A percentile compares a stretch with the other conserved stretches of the same genome.
phyloP scores from a whole-genome alignment of 1,140 invertebrate genomes.

The Trichogramma pretiosum region DNA sequence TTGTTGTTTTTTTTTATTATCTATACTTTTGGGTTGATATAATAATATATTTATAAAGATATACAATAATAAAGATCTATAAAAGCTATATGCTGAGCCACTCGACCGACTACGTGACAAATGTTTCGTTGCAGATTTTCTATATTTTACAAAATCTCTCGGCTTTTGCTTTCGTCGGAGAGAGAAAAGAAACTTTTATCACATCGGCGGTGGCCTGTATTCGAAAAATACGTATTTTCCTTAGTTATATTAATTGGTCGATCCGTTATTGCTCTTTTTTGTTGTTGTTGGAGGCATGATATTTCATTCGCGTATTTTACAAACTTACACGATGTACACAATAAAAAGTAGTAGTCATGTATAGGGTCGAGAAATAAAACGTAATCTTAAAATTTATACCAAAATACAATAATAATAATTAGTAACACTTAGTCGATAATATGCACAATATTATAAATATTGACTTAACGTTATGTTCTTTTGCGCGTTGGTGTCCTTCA shows the following conservation, averaged over 20 bases:
- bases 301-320: slow-evolving; percentile 31
- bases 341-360: slow-evolving; percentile 10
- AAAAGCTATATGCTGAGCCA: slow-evolving; percentile 41
- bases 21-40: no score
- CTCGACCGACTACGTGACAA: slow-evolving; percentile 23
- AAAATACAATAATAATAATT: slow-evolving; percentile 31
- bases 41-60: slow-evolving; percentile 36
- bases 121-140: slow-evolving; percentile 10
- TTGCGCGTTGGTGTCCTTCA: slow-evolving; percentile 21
- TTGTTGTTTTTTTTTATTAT: no score
- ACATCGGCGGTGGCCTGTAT: no score
- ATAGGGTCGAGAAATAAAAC: slow-evolving; percentile 5
- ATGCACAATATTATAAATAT: slow-evolving; percentile 31
- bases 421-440: slow-evolving; percentile 34
- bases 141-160: neutral
- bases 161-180: neutral
- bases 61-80: slow-evolving; percentile 43
- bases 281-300: no score
- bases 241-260: no score
- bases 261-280: no score
- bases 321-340: slow-evolving; percentile 24
- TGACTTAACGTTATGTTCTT: slow-evolving; percentile 20
- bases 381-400: slow-evolving; percentile 5
- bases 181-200: no score
- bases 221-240: no score